Conservation (phyloP, 2,113 vertebrate genomes). For the Rhinolophus ferrumequinum region DNA sequence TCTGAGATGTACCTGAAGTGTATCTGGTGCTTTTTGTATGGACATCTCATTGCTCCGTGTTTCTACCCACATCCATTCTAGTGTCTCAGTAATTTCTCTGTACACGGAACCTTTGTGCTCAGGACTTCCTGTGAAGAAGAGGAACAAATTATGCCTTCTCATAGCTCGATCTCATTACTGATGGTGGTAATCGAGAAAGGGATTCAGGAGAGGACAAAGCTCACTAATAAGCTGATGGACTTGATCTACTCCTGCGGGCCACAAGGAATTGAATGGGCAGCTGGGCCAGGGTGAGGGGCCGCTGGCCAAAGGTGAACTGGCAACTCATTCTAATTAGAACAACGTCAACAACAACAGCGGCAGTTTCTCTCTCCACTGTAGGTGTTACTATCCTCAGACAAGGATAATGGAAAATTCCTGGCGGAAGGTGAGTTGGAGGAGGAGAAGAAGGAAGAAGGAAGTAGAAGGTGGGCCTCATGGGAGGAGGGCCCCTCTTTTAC, state of each 20-base stretch:
- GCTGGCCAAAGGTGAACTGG: neutral
- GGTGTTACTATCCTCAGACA: neutral
- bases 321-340: neutral
- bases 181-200: neutral
- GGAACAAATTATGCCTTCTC: neutral
- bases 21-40: neutral
- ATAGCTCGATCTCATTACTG: neutral
- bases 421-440: neutral
- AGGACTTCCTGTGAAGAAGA: neutral
- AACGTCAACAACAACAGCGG: neutral
- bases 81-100: neutral
- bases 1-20: neutral
- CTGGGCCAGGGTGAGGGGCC: neutral
- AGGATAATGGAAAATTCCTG: neutral
- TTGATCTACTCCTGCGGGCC: neutral
- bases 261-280: neutral
- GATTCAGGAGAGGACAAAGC: neutral
- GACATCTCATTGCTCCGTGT: neutral
- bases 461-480: neutral
- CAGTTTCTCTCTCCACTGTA: neutral
- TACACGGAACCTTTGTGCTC: neutral
- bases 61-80: neutral
- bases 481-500: neutral
- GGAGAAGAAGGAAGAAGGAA: neutral
- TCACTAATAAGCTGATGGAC: neutral